phyloP scores from a whole-genome alignment of 2,888 invertebrate species.

The Aproaerema taeniolella region DNA sequence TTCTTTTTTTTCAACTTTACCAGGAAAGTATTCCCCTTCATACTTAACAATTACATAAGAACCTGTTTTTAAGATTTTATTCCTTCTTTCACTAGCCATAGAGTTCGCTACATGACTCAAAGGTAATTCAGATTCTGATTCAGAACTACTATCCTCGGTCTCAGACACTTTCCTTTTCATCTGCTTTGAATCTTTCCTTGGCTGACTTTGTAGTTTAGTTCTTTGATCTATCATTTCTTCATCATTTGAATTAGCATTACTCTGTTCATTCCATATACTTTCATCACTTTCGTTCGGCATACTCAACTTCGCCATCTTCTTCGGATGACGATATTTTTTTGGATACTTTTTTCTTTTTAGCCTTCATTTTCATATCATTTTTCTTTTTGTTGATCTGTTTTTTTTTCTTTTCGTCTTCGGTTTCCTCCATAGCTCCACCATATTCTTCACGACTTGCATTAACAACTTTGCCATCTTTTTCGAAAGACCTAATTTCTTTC shows the following conservation, averaged over 20 bases:
- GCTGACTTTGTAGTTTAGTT: too few relatives aligned
- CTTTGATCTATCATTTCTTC: background rate
- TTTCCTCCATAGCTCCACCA: background rate
- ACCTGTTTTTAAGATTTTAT: background rate
- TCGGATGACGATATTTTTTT: background rate
- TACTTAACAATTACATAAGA: background rate
- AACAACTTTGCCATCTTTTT: slow-evolving; percentile 10
- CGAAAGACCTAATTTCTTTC: slow-evolving; percentile 10
- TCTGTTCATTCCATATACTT: too few relatives aligned
- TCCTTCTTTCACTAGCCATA: background rate
- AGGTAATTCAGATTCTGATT: background rate
- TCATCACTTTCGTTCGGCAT: too few relatives aligned
- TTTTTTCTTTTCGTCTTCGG: slow-evolving; percentile 2
- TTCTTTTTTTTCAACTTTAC: background rate
- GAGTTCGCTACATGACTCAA: background rate
- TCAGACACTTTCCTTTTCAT: slow-evolving; percentile 9
- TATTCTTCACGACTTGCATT: background rate
- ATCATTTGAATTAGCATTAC: background rate
- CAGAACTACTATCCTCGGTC: slow-evolving; percentile 14
- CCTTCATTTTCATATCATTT: too few relatives aligned
- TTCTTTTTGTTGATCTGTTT: background rate
- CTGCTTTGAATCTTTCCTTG: background rate
- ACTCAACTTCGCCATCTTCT: background rate
- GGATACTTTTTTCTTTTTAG: background rate
- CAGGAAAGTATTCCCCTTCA: background rate